Evolutionary conservation across 2,888 invertebrate genomes (phyloP).

Genomic region (Megalurothrips usitatus): DNA sequence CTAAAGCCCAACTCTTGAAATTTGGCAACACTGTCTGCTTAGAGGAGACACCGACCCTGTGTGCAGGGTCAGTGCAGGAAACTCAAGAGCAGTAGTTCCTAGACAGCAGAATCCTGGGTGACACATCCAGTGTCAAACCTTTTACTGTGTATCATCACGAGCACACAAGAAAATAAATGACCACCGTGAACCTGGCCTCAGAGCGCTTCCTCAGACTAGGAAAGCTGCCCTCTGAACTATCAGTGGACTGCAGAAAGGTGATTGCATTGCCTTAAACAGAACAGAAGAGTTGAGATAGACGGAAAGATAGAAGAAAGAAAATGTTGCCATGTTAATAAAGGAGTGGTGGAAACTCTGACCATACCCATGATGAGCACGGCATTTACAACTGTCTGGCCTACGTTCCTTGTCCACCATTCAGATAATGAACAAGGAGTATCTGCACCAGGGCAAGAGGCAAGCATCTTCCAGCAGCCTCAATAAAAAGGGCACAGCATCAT

Average conservation of each 20-base stretch:
- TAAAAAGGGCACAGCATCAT: background rate
- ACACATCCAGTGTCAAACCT: slow-evolving; percentile 28
- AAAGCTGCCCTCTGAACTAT: background rate
- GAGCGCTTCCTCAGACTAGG: background rate
- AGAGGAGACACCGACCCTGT: background rate
- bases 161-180: background rate
- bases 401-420: background rate
- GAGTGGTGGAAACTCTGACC: background rate
- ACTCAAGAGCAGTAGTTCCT: background rate
- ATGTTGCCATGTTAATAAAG: background rate
- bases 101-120: background rate
- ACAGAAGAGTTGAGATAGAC: background rate
- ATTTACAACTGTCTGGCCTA: background rate
- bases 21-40: slow-evolving; percentile 6
- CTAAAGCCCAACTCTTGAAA: background rate
- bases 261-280: background rate
- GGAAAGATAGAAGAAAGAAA: background rate
- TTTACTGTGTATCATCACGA: slow-evolving; percentile 28
- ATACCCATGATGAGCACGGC: background rate
- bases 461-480: background rate
- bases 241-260: background rate
- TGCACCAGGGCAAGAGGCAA: background rate
- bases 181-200: background rate
- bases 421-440: background rate
- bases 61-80: background rate